Evolutionary conservation across 2,888 invertebrate species (phyloP), one percentile per base, ranked within the genome.

Genomic region (Barypeithes pellucidus): DNA sequence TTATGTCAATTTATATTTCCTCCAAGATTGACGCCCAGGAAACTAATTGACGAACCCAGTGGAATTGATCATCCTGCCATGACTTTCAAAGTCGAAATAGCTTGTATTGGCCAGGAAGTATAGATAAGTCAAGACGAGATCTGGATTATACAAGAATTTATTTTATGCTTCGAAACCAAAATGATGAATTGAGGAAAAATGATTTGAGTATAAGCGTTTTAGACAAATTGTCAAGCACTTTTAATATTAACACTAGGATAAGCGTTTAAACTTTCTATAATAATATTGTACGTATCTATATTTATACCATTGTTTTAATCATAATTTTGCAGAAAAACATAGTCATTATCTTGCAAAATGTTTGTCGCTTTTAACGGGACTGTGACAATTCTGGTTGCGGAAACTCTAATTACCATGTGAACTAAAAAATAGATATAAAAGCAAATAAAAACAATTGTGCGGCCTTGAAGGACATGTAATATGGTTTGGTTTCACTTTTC

Each of bases 401-500:
- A 67, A 67, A 57, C 54, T 36, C 62, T 72, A 72, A 57, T 67
- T 67, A 63, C 57, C 24, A 67, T 36, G 62, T 39, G 62, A 72
- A 72, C 47, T 62, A 22, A 54, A 72, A 63, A 61, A 41, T 60
- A 57, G 9, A 57, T 61, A 45, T 39, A 62, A 60, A 67, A 62
- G 54, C 72, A 72, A 67, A 43, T 41, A 62, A 60, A 72, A 67
- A 62, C 72, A 72, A 67, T 67, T 67, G 43, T 16, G 16, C 47
- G 72, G 33, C 72, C 72, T 72, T 72, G 72, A 47, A 72, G 67
- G 52, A 67, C 67, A 45, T 65, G 47, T 59, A 71, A 71, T 50
- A 39, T 36, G 61, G 50, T 59, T 65, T 67, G 67, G 57, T 72
- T 72, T 72, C 72, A 72, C 72, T 72, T 72, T 72, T 57, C 67